A percentile compares a stretch with the other conserved stretches of the same genome.
phyloP scores from a whole-genome alignment of 1,140 invertebrate species.

The Cotesia chilonis region DNA sequence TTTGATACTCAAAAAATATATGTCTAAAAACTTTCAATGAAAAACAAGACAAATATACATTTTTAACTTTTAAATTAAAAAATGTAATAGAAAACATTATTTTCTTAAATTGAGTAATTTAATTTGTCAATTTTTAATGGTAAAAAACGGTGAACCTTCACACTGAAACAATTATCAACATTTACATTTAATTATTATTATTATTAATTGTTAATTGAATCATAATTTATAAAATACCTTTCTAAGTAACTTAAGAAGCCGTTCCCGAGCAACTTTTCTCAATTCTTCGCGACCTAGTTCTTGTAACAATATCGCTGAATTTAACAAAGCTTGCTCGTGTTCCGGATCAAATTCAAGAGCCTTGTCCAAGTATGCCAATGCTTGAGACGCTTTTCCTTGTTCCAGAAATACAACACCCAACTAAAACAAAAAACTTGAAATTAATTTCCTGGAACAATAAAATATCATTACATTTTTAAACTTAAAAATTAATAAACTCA shows the following conservation, averaged over 20 bases:
- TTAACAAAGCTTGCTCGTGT: conserved; percentile 92
- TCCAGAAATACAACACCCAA: conserved; percentile 94
- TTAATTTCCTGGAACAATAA: no score
- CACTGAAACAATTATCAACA: conserved; percentile 8
- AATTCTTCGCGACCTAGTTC: conserved; percentile 83
- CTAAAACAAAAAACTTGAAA: conserved; percentile 64
- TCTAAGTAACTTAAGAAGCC: conserved; percentile 82
- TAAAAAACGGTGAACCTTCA: no score
- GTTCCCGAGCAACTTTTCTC: conserved; percentile 78
- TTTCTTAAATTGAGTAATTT: no score
- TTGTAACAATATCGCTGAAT: conserved; percentile 94
- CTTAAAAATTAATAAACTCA: conserved; percentile 64
- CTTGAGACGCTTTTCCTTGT: conserved; percentile 89
- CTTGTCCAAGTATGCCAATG: conserved; percentile 90
- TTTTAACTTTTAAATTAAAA: no score
- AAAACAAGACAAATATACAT: no score
- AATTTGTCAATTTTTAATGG: no score
- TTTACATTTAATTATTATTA: conserved; percentile 10
- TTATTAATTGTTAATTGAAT: conserved; percentile 32
- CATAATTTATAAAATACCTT: conserved; percentile 67
- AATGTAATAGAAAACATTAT: no score
- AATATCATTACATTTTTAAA: no score
- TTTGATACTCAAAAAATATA: no score
- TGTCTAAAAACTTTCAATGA: no score
- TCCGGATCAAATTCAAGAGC: conserved; percentile 92